Evolutionary conservation across 2,888 invertebrate species (phyloP), one percentile per base, ranked within the genome.

Genomic region (Holacanthella duospinosa): DNA sequence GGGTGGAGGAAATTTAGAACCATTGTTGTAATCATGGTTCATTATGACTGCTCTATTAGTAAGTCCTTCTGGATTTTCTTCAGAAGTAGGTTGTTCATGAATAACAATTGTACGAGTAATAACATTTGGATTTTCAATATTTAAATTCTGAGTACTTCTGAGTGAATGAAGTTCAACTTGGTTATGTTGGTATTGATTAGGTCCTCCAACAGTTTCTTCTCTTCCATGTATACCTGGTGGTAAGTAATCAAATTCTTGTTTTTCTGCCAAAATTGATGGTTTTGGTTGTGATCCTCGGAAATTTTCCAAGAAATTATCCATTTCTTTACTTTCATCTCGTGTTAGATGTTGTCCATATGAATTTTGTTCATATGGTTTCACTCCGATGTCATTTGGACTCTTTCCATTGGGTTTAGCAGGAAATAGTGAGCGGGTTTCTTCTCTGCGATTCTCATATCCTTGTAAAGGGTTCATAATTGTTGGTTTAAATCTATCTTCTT

Each of bases 91-190:
- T 48, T 44, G 59, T 60, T 66, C 63, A 36, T 66, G 66, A 29
- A 66, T 59, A 19, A 66, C 63, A 24, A 66, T 63, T 12, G 66
- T 61, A 9, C 60, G 55, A 27, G 63, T 59, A 43, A 64, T 63
- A 2, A 53, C 61, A 43, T 43, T 59, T 43, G 59, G 59, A 27
- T 48, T 48, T 16, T 6, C 36, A 16, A 36, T 16, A 21, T 21
- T 48, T 21, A 4, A 21, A 21, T 4, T 9, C 21, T 48, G 48
- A 48, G 12, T n/a, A 4, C 21, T 21, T 21, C 21, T 9, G 48
- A 48, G 6, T 4, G 48, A 48, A 48, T 48, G 6, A 16, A 48
- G 4, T 48, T 48, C 48, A n/a, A n/a, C n/a, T 48, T 21, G 16
- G 12, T 21, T 48, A 4, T 21, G 16, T n/a, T n/a, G n/a, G n/a